Evolutionary conservation across 1,140 invertebrate genomes (phyloP).

Genomic region (Camponotus floridanus): DNA sequence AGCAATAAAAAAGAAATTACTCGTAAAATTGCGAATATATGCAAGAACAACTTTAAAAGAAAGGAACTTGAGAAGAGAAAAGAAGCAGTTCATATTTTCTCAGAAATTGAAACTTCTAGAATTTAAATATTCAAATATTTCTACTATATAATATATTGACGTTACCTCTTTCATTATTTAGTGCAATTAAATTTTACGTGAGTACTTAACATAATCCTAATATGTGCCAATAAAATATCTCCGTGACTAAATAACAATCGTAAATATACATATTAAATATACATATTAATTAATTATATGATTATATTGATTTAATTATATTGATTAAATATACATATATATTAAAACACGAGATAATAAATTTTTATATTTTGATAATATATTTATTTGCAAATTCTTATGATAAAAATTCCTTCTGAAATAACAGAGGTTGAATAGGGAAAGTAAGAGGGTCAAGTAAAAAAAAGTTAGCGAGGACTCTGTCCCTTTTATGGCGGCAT

Average conservation of each 20-base stretch:
- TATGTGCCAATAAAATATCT: neutral
- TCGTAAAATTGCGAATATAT: neutral
- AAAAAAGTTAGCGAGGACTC: constrained; percentile 46
- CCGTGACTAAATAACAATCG: neutral
- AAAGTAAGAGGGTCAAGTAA: constrained; percentile 17
- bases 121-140: constrained; percentile 5
- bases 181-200: constrained; percentile 8
- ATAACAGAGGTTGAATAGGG: constrained; percentile 2
- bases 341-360: neutral
- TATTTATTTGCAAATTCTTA: constrained; percentile 1
- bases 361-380: neutral
- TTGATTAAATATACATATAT: neutral
- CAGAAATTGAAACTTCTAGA: neutral
- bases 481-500: constrained; percentile 53
- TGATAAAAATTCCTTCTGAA: constrained; percentile 8
- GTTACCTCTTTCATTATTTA: neutral
- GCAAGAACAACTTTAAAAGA: neutral
- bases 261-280: no score
- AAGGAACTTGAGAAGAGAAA: neutral
- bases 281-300: neutral
- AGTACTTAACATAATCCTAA: neutral
- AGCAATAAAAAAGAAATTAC: neutral
- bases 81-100: neutral
- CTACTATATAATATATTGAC: neutral
- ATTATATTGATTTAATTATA: neutral